Base-by-base conservation (phyloP, 2,797 vertebrate species). In the Varecia variegata region DNA sequence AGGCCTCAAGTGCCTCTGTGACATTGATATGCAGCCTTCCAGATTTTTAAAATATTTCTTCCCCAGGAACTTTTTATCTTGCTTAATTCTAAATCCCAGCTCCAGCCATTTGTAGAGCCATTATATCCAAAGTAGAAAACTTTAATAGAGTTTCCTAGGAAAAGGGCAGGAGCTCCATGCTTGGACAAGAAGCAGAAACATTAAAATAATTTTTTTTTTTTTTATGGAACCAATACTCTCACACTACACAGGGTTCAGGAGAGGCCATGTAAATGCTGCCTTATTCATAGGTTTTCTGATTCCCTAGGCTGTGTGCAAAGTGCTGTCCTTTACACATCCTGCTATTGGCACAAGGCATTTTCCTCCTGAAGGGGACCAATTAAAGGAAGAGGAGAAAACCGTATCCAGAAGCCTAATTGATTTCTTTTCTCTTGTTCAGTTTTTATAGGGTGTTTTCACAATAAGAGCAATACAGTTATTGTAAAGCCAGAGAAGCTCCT, bases 391-490 rank as follows among this genome's bases (percentile, higher is more conserved):
- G 87, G 52, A 96, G 70, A 85, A 97, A 94, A 85, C 73, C 50
- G 5, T 84, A 79, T 90, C 71, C 56, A 76, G 81, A 52, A 95
- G 43, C 71, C 67, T 86, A 93, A 95, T 58, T 92, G 96, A 97
- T 96, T 97, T 2, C 4, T 93, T 96, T 74, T 84, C 18, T 79
- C 56, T 93, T 93, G 62, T 81, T 97, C 80, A 94, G 92, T 97
- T 97, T 95, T 97, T 83, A 93, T 86, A 62, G 47, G 84, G 25
- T 89, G 17, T 92, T 97, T 97, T 98, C 82, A 93, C 77, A 84
- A 70, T 45, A 80, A 88, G 83, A 90, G 35, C 27, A 56, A 52
- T 52, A 58, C 8, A 23, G 27, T 85, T 65, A 54, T 47, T n/a
- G 71, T 67, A 58, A 93, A 93, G 17, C 47, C 23, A 18, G 35